phyloP scores from a whole-genome alignment of 2,113 vertebrate species.

The Platichthys stellatus region DNA sequence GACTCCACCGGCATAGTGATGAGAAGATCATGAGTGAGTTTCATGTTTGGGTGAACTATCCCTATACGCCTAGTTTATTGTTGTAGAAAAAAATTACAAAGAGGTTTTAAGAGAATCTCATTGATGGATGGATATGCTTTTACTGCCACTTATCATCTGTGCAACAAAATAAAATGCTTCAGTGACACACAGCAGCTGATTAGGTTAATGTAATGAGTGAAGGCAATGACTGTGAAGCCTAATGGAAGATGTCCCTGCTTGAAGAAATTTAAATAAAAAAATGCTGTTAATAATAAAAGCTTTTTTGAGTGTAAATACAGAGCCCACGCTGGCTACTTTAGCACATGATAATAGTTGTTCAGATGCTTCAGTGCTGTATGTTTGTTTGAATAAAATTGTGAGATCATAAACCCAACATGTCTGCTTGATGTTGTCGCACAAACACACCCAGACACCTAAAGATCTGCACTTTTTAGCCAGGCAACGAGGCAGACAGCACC shows the following conservation, averaged over 20 bases:
- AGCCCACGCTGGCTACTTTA: slow-evolving; percentile 2
- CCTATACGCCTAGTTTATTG: too few relatives aligned
- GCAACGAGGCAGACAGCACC: not conserved
- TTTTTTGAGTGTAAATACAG: not conserved
- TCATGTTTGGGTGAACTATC: too few relatives aligned
- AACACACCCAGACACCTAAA: not conserved
- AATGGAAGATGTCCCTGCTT: too few relatives aligned
- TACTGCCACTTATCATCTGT: not conserved
- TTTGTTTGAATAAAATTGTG: slow-evolving; percentile 54
- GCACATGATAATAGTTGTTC: slow-evolving; percentile 11
- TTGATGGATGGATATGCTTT: slow-evolving; percentile 10
- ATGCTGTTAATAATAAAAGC: too few relatives aligned
- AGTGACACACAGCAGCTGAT: not conserved
- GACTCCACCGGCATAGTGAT: too few relatives aligned
- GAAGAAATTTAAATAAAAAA: too few relatives aligned
- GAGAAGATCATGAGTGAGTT: too few relatives aligned
- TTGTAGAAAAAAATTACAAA: too few relatives aligned
- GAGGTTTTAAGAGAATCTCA: too few relatives aligned
- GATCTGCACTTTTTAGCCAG: not conserved
- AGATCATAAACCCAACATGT: slow-evolving; percentile 11
- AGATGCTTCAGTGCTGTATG: slow-evolving; percentile 11
- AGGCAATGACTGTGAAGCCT: not conserved
- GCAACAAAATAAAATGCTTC: not conserved
- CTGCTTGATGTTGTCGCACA: not conserved
- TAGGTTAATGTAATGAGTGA: not conserved